These are phyloP conservation scores for Epiperipatus broadwayi DNA, from an alignment of 2,888 invertebrate genomes.

Conservation along the genomic window DNA sequence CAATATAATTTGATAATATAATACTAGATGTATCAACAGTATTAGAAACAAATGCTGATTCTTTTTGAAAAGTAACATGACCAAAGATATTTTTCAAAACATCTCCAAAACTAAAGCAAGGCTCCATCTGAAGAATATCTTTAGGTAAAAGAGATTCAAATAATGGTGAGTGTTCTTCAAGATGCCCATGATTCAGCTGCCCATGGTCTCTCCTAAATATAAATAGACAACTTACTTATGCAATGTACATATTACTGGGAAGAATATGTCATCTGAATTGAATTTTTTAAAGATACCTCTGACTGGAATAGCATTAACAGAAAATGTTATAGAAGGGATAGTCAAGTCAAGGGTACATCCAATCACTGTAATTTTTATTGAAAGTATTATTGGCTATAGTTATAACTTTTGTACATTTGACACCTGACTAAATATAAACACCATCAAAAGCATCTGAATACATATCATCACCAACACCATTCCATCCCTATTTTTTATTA, in stretches of 20 bases:
- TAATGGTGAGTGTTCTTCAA: slow-evolving; percentile 78
- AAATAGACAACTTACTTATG: slow-evolving; percentile 88
- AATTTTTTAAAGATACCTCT: slow-evolving; percentile 83
- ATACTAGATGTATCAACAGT: slow-evolving; percentile 80
- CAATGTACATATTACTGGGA: slow-evolving; percentile 89
- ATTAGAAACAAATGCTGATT: slow-evolving; percentile 81
- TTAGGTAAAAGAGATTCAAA: slow-evolving; percentile 85
- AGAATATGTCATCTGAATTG: slow-evolving; percentile 96
- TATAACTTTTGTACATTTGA: too few species aligned
- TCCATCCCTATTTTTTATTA: slow-evolving; percentile 96
- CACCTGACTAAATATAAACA: slow-evolving; percentile 73
- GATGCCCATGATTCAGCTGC: slow-evolving; percentile 76
- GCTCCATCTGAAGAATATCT: slow-evolving; percentile 72
- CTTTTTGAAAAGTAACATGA: slow-evolving; percentile 77
- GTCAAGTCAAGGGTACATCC: slow-evolving; percentile 81
- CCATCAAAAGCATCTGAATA: slow-evolving; percentile 96
- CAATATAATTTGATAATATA: slow-evolving; percentile 65
- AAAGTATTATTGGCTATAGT: too few species aligned
- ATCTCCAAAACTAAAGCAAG: slow-evolving; percentile 95
- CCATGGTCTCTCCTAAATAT: slow-evolving; percentile 94
- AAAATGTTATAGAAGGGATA: slow-evolving; percentile 82
- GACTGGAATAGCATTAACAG: slow-evolving; percentile 72
- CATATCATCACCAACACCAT: slow-evolving; percentile 91
- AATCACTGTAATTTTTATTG: too few species aligned
- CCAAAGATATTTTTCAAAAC: slow-evolving; percentile 77